These are phyloP conservation scores for Drosophila nr. perissopoda DNA, from an alignment of 2,888 invertebrate genomes.

Conservation along the genomic window DNA sequence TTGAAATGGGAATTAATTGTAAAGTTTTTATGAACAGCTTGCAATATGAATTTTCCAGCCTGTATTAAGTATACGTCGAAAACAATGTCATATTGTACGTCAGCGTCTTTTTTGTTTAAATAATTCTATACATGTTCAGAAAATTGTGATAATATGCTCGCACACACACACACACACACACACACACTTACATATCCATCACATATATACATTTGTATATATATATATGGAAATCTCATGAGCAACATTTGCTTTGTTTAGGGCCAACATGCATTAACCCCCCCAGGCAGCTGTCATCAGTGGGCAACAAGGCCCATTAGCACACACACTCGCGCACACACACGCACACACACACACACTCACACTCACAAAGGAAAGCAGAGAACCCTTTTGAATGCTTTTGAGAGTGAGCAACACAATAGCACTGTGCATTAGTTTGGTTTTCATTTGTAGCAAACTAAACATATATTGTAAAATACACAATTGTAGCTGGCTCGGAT, in stretches of 20 bases:
- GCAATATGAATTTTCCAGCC: slow-evolving; percentile 4
- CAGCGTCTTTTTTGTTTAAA: slow-evolving; percentile 12
- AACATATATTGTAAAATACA: slow-evolving; percentile 30
- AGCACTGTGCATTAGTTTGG: slow-evolving; percentile 47
- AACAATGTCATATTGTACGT: slow-evolving; percentile 38
- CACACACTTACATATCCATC: fast-evolving
- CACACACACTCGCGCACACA: slow-evolving; percentile 3
- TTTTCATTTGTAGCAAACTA: slow-evolving; percentile 40
- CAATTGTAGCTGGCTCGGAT: slow-evolving; percentile 18
- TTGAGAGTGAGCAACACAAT: slow-evolving; percentile 41
- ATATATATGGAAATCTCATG: slow-evolving; percentile 22
- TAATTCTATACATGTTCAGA: slow-evolving; percentile 6
- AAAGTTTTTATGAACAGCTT: slow-evolving; percentile 1
- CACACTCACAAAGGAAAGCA: neutral
- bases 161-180: neutral
- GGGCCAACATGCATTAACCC: slow-evolving; percentile 54
- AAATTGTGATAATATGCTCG: slow-evolving; percentile 32
- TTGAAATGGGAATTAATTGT: neutral
- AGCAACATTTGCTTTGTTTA: slow-evolving; percentile 60
- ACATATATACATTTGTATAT: neutral
- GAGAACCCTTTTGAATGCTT: slow-evolving; percentile 46
- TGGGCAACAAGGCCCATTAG: slow-evolving; percentile 45
- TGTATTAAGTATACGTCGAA: slow-evolving; percentile 39
- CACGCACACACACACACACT: neutral
- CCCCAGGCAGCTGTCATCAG: slow-evolving; percentile 57